These are phyloP conservation scores for Drosophila meridiana DNA, from an alignment of 2,888 invertebrate genomes.

Conservation along the genomic window DNA sequence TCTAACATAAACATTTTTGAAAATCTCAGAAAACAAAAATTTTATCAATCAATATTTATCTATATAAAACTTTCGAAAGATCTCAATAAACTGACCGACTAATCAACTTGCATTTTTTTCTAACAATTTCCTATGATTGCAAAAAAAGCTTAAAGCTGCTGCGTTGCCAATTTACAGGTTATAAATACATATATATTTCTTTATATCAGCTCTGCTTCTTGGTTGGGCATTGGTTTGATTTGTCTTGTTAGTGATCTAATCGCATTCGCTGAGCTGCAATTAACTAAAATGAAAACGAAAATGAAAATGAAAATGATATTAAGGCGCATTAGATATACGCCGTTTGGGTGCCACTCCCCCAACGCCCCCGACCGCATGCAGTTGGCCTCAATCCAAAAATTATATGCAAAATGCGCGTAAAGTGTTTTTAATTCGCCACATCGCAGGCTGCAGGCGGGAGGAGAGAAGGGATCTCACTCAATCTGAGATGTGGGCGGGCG, in stretches of 20 bases:
- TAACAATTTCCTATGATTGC: not conserved
- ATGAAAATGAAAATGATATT: slow-evolving; percentile 27
- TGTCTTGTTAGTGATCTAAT: slow-evolving; percentile 49
- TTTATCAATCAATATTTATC: too few relatives aligned
- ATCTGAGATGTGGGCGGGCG: not conserved
- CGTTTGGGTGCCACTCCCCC: slow-evolving; percentile 9
- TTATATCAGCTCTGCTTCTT: not conserved
- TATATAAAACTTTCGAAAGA: too few relatives aligned
- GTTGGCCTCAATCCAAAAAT: slow-evolving; percentile 69
- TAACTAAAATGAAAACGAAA: slow-evolving; percentile 66
- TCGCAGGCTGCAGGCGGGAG: not conserved
- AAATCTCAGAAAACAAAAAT: too few relatives aligned
- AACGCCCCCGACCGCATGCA: slow-evolving; percentile 13
- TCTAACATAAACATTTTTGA: too few relatives aligned
- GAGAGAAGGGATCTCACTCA: not conserved
- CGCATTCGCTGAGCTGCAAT: slow-evolving; percentile 50
- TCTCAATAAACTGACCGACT: not conserved
- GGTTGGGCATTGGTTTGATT: slow-evolving; percentile 5
- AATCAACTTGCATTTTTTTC: too few relatives aligned
- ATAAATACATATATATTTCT: slow-evolving; percentile 22
- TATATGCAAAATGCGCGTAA: slow-evolving; percentile 70
- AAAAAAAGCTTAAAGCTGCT: not conserved
- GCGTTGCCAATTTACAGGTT: not conserved
- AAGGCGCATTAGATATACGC: slow-evolving; percentile 62
- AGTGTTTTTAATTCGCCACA: slow-evolving; percentile 74